These are phyloP conservation scores for Alauda arvensis DNA, from an alignment of 2,797 vertebrate species.

Conservation along the genomic window DNA sequence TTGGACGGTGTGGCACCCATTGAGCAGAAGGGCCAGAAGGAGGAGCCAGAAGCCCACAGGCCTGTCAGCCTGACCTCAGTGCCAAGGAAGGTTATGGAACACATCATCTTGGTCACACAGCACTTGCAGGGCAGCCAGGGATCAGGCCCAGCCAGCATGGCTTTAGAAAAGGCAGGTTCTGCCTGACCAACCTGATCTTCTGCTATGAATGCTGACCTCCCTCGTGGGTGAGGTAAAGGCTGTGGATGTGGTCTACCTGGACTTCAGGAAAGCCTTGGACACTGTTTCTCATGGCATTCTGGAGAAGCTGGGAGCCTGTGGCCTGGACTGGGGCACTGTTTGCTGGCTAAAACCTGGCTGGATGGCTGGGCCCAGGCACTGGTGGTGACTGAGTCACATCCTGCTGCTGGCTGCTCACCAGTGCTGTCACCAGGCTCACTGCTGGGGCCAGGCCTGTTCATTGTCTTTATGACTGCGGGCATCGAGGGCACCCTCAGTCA, in stretches of 20 bases:
- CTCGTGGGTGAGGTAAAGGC: background rate
- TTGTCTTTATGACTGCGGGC: background rate
- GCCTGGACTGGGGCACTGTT: background rate
- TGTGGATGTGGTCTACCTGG: background rate
- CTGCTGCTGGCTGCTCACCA: background rate
- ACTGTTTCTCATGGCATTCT: background rate
- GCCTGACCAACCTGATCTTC: background rate
- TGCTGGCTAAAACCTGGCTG: background rate
- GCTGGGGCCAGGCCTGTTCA: background rate
- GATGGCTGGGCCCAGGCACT: background rate
- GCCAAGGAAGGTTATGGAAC: background rate
- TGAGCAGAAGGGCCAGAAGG: background rate
- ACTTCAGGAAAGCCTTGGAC: background rate
- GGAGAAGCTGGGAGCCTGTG: background rate
- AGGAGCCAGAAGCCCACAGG: background rate
- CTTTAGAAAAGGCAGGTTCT: background rate
- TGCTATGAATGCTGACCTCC: fast-evolving
- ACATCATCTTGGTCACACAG: background rate
- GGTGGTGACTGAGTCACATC: background rate
- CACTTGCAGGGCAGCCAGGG: background rate
- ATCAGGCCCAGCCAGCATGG: background rate
- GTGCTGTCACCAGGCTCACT: background rate
- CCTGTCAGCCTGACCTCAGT: background rate
- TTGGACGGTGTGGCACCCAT: fast-evolving
- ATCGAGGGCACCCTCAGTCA: fast-evolving